phyloP scores from a whole-genome alignment of 2,113 vertebrate genomes.

The Lagopus leucura region DNA sequence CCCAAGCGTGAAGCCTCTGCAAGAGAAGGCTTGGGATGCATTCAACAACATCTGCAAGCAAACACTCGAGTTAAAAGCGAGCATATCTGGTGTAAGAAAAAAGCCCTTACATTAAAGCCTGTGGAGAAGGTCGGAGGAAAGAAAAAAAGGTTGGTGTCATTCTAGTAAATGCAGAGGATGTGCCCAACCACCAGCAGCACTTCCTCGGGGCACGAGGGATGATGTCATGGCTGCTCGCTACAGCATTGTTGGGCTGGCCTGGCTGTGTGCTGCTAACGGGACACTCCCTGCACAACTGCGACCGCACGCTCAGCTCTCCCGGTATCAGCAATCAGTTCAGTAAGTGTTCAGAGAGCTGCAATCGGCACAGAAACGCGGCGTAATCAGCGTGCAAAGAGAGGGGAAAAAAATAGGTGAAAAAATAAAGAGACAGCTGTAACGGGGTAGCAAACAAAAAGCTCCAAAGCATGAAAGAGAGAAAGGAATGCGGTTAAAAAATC shows the following conservation, averaged over 20 bases:
- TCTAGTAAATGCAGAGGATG: constrained; percentile 46
- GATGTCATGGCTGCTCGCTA: constrained; percentile 65
- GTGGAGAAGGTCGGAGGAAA: not conserved
- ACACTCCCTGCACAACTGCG: constrained; percentile 69
- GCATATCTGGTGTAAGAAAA: not conserved
- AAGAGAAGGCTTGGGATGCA: not conserved
- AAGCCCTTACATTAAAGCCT: not conserved
- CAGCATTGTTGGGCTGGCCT: constrained; percentile 58
- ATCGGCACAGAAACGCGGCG: constrained; percentile 61
- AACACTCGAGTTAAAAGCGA: not conserved
- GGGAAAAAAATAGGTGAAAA: not conserved
- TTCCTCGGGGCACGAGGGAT: constrained; percentile 74
- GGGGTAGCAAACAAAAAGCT: constrained; percentile 68
- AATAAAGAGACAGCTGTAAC: constrained; percentile 35
- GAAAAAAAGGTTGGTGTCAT: not conserved
- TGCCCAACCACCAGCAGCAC: constrained; percentile 58
- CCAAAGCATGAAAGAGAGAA: constrained; percentile 66
- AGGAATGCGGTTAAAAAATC: constrained; percentile 73
- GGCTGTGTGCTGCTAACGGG: constrained; percentile 65
- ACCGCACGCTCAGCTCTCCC: constrained; percentile 56
- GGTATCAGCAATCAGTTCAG: constrained; percentile 70
- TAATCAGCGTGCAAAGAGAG: constrained; percentile 5
- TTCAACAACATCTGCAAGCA: not conserved
- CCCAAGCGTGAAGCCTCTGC: not conserved
- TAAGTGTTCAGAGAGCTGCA: constrained; percentile 60